These are phyloP conservation scores for Prionailurus bengalensis DNA, from an alignment of 2,113 vertebrate species.

Conservation along the genomic window DNA sequence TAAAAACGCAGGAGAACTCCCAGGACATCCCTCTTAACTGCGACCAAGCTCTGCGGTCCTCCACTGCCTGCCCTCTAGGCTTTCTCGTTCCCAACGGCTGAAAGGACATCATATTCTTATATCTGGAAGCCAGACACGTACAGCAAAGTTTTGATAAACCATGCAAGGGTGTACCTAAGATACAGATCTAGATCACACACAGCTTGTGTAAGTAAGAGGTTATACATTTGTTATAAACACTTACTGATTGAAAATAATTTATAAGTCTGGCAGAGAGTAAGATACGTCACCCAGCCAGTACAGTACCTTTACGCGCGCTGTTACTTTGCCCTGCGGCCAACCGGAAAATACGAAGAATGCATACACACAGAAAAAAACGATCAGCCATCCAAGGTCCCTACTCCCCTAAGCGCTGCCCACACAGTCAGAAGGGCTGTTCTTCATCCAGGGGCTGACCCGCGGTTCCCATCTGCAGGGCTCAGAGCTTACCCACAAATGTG, in stretches of 20 bases:
- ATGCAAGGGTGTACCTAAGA: background rate
- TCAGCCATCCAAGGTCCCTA: background rate
- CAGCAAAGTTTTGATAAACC: background rate
- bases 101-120: background rate
- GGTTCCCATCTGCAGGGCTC: fast-evolving
- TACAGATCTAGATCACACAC: background rate
- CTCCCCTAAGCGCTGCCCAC: background rate
- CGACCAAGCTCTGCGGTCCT: fast-evolving
- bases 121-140: background rate
- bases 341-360: fast-evolving
- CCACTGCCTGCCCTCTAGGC: fast-evolving
- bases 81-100: background rate
- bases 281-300: too few species aligned
- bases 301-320: background rate
- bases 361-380: background rate
- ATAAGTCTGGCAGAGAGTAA: background rate
- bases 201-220: background rate
- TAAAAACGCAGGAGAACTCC: background rate
- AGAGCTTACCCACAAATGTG: fast-evolving
- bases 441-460: fast-evolving
- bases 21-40: fast-evolving
- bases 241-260: background rate
- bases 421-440: background rate
- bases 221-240: background rate
- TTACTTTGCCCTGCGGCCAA: background rate